Conservation (phyloP, 2,888 invertebrate genomes). For the Archips crataeganus region DNA sequence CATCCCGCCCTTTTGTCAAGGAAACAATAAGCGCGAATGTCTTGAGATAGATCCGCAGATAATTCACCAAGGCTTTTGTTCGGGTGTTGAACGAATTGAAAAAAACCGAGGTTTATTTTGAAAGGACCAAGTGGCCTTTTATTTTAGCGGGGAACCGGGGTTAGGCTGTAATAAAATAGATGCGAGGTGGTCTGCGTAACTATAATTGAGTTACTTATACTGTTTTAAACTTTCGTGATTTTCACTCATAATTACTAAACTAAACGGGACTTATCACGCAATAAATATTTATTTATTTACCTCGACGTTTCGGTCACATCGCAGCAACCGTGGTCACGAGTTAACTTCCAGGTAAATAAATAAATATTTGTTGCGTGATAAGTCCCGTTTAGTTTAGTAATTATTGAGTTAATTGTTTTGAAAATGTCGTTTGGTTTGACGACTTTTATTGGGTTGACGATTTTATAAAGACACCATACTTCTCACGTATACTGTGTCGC, state of each 20-base stretch:
- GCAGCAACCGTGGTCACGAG: no score
- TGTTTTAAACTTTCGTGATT: no score
- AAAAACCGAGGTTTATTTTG: conserved; percentile 41
- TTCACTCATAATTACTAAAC: no score
- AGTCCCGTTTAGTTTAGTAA: no score
- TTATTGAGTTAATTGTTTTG: neutral
- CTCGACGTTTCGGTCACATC: no score
- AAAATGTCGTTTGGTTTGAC: neutral
- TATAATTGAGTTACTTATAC: neutral
- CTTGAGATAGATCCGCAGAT: conserved; percentile 61
- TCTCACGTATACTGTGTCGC: no score
- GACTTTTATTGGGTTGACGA: no score
- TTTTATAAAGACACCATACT: no score
- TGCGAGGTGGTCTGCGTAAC: conserved; percentile 5
- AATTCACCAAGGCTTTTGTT: conserved; percentile 48
- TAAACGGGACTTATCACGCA: no score
- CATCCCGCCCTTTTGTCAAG: conserved; percentile 64
- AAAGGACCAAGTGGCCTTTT: conserved; percentile 30
- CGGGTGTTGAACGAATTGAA: conserved; percentile 38
- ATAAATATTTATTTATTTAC: no score
- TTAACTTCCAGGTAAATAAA: no score
- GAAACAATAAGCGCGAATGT: conserved; percentile 66
- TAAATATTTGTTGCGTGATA: no score
- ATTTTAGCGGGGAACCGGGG: conserved; percentile 21
- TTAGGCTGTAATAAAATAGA: conserved; percentile 15